Conservation (phyloP, 2,797 vertebrate genomes). For the Phataginus tetradactyla region DNA sequence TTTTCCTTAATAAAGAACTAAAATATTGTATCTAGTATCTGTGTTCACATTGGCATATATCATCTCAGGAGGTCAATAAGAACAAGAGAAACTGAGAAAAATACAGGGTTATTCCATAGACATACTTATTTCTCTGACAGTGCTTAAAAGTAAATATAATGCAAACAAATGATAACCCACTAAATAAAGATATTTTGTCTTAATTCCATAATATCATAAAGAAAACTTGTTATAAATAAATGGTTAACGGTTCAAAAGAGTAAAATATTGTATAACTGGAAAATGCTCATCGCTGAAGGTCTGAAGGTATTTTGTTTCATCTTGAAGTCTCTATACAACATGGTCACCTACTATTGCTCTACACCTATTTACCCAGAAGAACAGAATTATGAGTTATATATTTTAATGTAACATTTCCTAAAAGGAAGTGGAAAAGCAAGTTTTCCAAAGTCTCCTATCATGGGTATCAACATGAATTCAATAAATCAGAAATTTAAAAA, state of each 20-base stretch:
- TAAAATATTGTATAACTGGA: not conserved
- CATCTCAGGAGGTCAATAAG: not conserved
- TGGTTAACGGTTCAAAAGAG: not conserved
- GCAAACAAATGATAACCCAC: not conserved
- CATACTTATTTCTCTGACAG: not conserved
- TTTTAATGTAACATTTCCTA: not conserved
- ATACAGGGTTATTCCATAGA: too few species aligned
- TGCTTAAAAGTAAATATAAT: not conserved
- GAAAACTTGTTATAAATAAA: not conserved
- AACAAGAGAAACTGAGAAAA: not conserved
- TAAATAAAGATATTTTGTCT: not conserved
- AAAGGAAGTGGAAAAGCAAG: not conserved
- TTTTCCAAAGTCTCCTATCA: not conserved
- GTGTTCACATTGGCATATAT: not conserved
- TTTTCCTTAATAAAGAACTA: not conserved
- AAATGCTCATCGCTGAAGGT: not conserved
- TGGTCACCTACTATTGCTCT: not conserved
- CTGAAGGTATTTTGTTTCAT: not conserved
- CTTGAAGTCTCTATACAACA: not conserved
- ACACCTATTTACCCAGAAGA: not conserved
- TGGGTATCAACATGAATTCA: not conserved
- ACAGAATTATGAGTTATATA: not conserved
- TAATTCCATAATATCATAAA: not conserved
- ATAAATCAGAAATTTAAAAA: not conserved
- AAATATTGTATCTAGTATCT: not conserved